Evolutionary conservation across 2,113 vertebrate genomes (phyloP).

Genomic region (Tyto alba): DNA sequence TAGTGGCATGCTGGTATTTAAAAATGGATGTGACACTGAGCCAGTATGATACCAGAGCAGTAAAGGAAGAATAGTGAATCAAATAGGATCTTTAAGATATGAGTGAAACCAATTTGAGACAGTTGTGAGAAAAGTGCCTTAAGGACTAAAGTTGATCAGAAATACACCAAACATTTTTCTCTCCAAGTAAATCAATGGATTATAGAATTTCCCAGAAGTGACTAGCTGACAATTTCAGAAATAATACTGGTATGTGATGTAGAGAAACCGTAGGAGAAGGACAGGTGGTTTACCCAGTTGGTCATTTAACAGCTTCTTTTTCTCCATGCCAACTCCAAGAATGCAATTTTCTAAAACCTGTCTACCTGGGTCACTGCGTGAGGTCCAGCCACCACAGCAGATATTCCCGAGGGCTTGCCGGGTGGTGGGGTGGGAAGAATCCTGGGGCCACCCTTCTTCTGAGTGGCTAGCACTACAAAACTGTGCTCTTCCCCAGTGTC

Average conservation of each 20-base stretch:
- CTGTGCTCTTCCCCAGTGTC: background rate
- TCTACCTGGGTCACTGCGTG: background rate
- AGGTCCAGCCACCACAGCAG: background rate
- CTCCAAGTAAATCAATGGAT: background rate
- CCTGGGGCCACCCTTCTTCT: background rate
- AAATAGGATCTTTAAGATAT: background rate
- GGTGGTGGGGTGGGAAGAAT: rapidly evolving
- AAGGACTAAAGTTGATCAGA: background rate
- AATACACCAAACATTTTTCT: background rate
- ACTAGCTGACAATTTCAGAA: background rate
- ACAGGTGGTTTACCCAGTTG: background rate
- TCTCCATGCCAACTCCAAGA: background rate
- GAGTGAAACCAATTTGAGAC: background rate
- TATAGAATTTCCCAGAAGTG: background rate
- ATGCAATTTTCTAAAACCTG: background rate
- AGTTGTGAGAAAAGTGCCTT: background rate
- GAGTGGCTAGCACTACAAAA: background rate
- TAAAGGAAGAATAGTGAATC: background rate
- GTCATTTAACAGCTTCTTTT: background rate
- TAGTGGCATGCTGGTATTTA: background rate
- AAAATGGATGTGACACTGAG: background rate
- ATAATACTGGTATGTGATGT: background rate
- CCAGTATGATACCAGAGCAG: background rate
- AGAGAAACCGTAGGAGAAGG: background rate
- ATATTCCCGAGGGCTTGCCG: background rate